A percentile compares a stretch with the other conserved stretches of the same genome.
Conservation (phyloP, 1,140 invertebrate genomes). For the Nephotettix cincticeps region DNA sequence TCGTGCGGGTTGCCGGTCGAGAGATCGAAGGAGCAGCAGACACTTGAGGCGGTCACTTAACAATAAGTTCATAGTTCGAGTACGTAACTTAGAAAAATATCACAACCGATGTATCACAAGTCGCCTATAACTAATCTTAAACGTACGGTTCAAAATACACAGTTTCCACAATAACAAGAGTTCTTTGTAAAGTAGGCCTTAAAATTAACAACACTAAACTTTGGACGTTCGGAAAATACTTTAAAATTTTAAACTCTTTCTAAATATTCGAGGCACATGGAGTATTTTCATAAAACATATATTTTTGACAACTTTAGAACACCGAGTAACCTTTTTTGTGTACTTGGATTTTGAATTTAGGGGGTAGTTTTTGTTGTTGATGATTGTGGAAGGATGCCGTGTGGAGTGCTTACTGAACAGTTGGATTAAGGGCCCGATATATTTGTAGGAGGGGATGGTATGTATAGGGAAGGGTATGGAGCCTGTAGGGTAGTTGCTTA, state of each 20-base stretch:
- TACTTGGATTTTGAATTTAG: slow-evolving; percentile 33
- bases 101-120: slow-evolving; percentile 32
- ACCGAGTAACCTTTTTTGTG: slow-evolving; percentile 33
- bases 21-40: not conserved
- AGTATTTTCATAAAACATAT: slow-evolving; percentile 30
- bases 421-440: slow-evolving; percentile 33
- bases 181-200: slow-evolving; percentile 30
- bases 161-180: slow-evolving; percentile 26
- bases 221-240: slow-evolving; percentile 33
- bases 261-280: slow-evolving; percentile 33
- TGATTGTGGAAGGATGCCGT: slow-evolving; percentile 32
- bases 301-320: slow-evolving; percentile 31
- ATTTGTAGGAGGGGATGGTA: slow-evolving; percentile 33
- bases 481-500: slow-evolving; percentile 31
- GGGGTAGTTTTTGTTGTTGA: slow-evolving; percentile 32
- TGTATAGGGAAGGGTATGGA: slow-evolving; percentile 31
- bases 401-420: slow-evolving; percentile 31
- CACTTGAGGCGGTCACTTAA: not conserved
- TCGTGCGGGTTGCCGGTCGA: not conserved
- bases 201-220: slow-evolving; percentile 33
- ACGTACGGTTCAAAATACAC: slow-evolving; percentile 21
- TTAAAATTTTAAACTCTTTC: slow-evolving; percentile 28
- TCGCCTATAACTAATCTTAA: slow-evolving; percentile 27
- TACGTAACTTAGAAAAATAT: slow-evolving; percentile 30
- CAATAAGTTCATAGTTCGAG: slow-evolving; percentile 11